These are phyloP conservation scores for Hypomecis punctinalis DNA, from an alignment of 2,888 invertebrate genomes.

Conservation along the genomic window DNA sequence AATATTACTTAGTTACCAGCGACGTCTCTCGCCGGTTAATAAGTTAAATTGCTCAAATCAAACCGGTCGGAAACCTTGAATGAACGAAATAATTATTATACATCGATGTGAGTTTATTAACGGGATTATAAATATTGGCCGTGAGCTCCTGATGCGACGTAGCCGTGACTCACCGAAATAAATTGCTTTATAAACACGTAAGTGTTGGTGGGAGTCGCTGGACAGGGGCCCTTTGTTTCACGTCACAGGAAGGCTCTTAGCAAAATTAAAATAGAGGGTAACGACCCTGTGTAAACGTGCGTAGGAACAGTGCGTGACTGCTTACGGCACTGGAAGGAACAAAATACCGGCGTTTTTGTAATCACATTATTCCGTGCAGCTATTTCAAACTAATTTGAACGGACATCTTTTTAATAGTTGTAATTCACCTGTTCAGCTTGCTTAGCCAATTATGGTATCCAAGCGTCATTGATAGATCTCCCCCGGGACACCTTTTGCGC, in stretches of 20 bases:
- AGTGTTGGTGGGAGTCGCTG: conserved; percentile 73
- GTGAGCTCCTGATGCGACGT: conserved; percentile 62
- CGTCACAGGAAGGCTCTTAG: conserved; percentile 79
- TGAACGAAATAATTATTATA: conserved; percentile 44
- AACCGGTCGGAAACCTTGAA: conserved; percentile 55
- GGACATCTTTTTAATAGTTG: conserved; percentile 56
- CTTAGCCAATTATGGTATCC: conserved; percentile 67
- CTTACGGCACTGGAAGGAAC: conserved; percentile 34
- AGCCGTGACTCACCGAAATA: conserved; percentile 75
- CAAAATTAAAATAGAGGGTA: conserved; percentile 77
- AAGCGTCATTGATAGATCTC: conserved; percentile 69
- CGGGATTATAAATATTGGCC: conserved; percentile 51
- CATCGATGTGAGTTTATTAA: conserved; percentile 50
- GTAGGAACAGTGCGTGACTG: conserved; percentile 41
- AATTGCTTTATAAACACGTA: conserved; percentile 71
- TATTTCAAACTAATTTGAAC: conserved; percentile 48
- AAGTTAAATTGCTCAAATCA: conserved; percentile 60
- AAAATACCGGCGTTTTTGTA: conserved; percentile 32
- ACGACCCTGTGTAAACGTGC: conserved; percentile 60
- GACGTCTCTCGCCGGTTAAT: conserved; percentile 60
- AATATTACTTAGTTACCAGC: conserved; percentile 60
- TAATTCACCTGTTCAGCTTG: conserved; percentile 71
- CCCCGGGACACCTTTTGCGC: conserved; percentile 66
- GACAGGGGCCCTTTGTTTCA: conserved; percentile 79
- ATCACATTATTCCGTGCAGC: conserved; percentile 38